Conservation (phyloP, 2,113 vertebrate species). For the Progne subis region DNA sequence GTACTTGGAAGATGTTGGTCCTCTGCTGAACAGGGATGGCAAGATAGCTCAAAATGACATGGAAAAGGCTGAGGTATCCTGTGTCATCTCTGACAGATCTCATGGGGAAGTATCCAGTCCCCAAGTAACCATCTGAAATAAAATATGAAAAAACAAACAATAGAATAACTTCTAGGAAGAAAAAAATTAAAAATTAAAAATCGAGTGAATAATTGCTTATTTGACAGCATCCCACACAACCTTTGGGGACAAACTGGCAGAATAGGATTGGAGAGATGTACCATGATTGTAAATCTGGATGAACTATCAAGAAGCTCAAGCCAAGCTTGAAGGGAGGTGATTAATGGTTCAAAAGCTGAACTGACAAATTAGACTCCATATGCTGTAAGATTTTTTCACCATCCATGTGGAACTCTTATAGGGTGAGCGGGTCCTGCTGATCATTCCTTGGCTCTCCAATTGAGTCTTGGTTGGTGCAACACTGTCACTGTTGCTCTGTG, state of each 20-base stretch:
- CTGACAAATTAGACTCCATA: not conserved
- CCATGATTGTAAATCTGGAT: not conserved
- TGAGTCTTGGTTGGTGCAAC: not conserved
- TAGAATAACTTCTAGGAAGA: not conserved
- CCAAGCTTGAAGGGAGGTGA: not conserved
- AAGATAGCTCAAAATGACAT: not conserved
- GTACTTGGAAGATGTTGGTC: not conserved
- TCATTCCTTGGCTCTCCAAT: not conserved
- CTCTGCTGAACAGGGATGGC: not conserved
- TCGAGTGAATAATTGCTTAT: not conserved
- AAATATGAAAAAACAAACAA: not conserved
- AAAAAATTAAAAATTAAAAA: not conserved
- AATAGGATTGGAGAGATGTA: not conserved
- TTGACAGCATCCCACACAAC: not conserved
- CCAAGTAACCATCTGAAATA: not conserved
- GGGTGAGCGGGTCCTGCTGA: rapidly evolving
- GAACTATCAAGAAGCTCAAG: not conserved
- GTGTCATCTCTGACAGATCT: not conserved
- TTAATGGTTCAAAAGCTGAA: not conserved
- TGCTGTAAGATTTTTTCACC: rapidly evolving
- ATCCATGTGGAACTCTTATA: not conserved
- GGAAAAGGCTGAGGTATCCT: not conserved
- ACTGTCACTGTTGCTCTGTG: not conserved
- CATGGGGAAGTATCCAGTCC: not conserved
- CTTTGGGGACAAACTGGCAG: not conserved